Base-by-base conservation (phyloP, 2,797 vertebrate species). In the Micromesistius poutassou region DNA sequence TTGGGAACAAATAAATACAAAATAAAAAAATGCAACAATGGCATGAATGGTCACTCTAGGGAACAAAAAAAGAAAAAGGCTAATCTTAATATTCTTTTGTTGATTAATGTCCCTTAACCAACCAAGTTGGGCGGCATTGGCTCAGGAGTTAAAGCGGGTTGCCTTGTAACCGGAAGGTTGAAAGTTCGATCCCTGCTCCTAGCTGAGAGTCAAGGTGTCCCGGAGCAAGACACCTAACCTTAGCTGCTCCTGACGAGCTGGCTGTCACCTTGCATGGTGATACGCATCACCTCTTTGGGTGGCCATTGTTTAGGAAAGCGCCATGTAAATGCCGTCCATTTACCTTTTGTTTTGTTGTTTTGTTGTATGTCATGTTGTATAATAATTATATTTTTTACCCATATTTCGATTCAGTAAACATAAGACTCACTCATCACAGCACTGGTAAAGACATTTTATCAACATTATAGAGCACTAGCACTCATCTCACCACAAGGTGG, bases 381-480 rank as follows among this genome's bases (percentile, higher is more conserved):
- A 2, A 66, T 22, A 66, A 66, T 8, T 12, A 9, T 66, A 28
- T 10, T 66, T 66, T 2, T 42, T 0, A 66, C 25, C 62, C n/a
- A 66, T 55, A 71, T 74, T 71, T 76, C 73, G 5, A 66, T 66
- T 66, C 62, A 66, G 62, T 66, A 66, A 81, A 38, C 75, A 74
- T 77, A 74, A 78, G 68, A 76, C 70, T 70, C 19, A 76, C 70
- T 70, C 19, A 28, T 76, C 73, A 83, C 78, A 74, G 82, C 68
- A 76, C 0, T 75, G 75, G 25, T 74, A 77, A 82, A 81, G 74
- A 76, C 70, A 71, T 30, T 77, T 50, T 50, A 68, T 66, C 76
- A 74, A 74, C 73, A 42, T 14, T 55, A 30, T 66, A 28, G 28
- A 5, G 62, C 62, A 66, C 1, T n/a, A 28, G 4, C 62, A 66